Base-by-base conservation (phyloP, 2,888 invertebrate species). In the Hydropsyche betteni region DNA sequence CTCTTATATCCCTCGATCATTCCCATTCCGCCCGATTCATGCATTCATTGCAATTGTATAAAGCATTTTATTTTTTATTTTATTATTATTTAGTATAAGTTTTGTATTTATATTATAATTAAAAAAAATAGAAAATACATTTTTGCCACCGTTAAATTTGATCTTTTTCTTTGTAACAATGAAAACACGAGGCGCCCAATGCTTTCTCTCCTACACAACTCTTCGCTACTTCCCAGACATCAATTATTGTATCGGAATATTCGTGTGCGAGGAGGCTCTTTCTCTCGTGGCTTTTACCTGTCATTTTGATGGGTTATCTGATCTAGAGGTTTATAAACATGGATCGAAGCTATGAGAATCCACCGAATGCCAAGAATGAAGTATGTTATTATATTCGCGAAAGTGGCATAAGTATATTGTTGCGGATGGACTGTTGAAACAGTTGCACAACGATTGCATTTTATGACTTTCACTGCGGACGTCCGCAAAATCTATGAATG, bases 51-150 rank as follows among this genome's bases (percentile, higher is more conserved):
- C 78, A 79, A 79, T 79, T 80, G 80, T 80, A 80, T 74, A 80
- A 80, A 80, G 79, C 79, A 79, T 80, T 80, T 75, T 75, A 76
- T 64, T 64, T 64, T 12, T 55, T 55, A 55, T 55, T 55, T 14
- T 64, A 64, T 33, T 64, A 34, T 64, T 64, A 78, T 77, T 74
- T 78, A 85, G 85, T 80, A 82, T 87, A 87, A 86, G 82, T 83
- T 87, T 84, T 82, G 84, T 84, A 83, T 84, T 83, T 87, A 86
- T 85, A 84, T 84, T 14, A 58, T 64, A 64, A 84, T 83, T 82
- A 82, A 84, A 85, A 24, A 86, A 86, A 86, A 84, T 84, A 84
- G 87, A 74, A 88, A 88, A 88, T 88, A 88, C 88, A 87, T 88
- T 88, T 87, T 81, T 79, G 79, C 79, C 79, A 79, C 79, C 79